Base-by-base conservation (phyloP, 2,888 invertebrate genomes). In the Lochmaea capreae region DNA sequence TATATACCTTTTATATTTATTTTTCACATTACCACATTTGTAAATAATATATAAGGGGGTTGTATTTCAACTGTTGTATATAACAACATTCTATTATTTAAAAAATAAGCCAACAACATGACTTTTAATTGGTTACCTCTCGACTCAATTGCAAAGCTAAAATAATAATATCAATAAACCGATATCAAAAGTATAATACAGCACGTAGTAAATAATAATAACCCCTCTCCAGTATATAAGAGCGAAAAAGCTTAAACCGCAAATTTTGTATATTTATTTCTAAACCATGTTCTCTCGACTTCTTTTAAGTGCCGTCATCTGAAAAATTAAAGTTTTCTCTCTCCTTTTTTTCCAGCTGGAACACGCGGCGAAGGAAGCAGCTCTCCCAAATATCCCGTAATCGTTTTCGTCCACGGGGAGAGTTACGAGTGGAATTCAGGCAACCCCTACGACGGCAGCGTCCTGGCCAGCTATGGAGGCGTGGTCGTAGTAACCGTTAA, bases 381-480 rank as follows among this genome's bases (percentile, higher is more conserved):
- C 61, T 87, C 88, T 76, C 87, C 88, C 79, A 91, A 92, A 84
- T 94, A 93, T 86, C 97, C 97, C 22, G 97, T 98, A 72, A 91
- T 98, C 87, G 96, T 98, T 69, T 97, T 97, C 89, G 94, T 98
- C 75, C 98, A 98, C 85, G 98, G 98, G 39, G 93, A 95, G 87
- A 97, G 97, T 83, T 98, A 97, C 89, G 97, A 98, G 86, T 98
- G 97, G 95, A 97, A 97, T 86, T 96, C 97, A 62, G 99, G 99
- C 69, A 99, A 98, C 89, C 96, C 98, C 0, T 99, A 98, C 89
- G 99, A 99, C 86, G 99, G 97, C 69, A 94, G 96, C 70, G 96
- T 98, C 46, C 90, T 99, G 77, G 95, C 99, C 52, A 96, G 97
- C 81, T 97, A 96, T 85, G 98, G 95, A 10, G 94, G 94, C 79